A percentile compares a stretch with the other conserved stretches of the same genome.
phyloP scores from a whole-genome alignment of 2,888 invertebrate genomes.

The Osmoderma eremita region DNA sequence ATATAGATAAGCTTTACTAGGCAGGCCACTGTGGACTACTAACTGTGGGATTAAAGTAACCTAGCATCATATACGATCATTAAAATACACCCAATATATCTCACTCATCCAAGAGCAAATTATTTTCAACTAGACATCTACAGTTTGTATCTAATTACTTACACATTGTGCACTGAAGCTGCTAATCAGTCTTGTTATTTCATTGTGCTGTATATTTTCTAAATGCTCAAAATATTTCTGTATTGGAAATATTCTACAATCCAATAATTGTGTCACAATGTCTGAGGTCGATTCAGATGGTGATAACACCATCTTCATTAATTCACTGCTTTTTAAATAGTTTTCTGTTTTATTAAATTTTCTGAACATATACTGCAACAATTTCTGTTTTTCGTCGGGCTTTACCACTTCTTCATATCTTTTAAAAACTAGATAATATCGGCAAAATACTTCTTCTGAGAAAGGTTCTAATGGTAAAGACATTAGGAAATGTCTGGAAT shows the following conservation, averaged over 20 bases:
- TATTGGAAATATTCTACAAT: constrained; percentile 37
- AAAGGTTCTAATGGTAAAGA: constrained; percentile 47
- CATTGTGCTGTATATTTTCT: constrained; percentile 43
- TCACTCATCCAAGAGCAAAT: no score
- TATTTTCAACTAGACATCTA: no score
- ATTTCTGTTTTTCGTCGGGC: constrained; percentile 43
- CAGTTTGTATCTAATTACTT: constrained; percentile 26
- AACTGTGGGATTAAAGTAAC: no score
- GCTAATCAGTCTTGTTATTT: neutral
- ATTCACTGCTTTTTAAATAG: constrained; percentile 48
- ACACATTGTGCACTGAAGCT: constrained; percentile 15
- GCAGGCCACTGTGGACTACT: no score
- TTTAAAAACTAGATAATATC: constrained; percentile 53
- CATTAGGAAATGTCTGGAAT: constrained; percentile 51
- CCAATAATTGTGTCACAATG: constrained; percentile 45
- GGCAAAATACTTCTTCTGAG: constrained; percentile 53
- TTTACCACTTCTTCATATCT: constrained; percentile 52
- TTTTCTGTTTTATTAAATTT: constrained; percentile 49
- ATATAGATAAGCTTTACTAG: no score
- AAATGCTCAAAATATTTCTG: constrained; percentile 51
- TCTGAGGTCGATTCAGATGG: constrained; percentile 46
- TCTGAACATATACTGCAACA: constrained; percentile 51
- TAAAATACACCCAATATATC: no score
- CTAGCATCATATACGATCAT: no score
- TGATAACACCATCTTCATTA: constrained; percentile 49